Evolutionary conservation across 30 jellyfish, hydroid and myxozoan genomes (phyloP), one percentile per base, ranked within the genome.

Genomic region (Sanderia malayensis): DNA sequence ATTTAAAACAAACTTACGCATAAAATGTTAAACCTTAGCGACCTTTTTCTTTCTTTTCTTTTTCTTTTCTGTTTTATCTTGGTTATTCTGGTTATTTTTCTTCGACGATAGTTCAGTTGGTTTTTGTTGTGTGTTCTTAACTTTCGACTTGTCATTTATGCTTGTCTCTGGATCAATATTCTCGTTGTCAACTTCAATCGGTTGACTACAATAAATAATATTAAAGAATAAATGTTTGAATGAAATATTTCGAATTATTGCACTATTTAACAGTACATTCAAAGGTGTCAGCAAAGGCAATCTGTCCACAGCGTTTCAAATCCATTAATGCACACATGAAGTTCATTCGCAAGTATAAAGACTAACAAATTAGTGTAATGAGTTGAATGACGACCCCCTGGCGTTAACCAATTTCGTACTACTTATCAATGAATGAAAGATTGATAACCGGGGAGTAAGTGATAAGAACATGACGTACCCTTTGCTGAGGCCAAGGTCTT

Each of bases 401-500:
- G n/a, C n/a, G n/a, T n/a, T n/a, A n/a, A n/a, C n/a, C n/a, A n/a
- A n/a, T n/a, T n/a, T n/a, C n/a, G n/a, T n/a, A n/a, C n/a, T n/a
- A n/a, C n/a, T n/a, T n/a, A n/a, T n/a, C n/a, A n/a, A n/a, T n/a
- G n/a, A n/a, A n/a, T n/a, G n/a, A n/a, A n/a, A n/a, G n/a, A n/a
- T n/a, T n/a, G n/a, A n/a, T n/a, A n/a, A n/a, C n/a, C n/a, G n/a
- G n/a, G n/a, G n/a, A n/a, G n/a, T n/a, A n/a, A n/a, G n/a, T n/a
- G n/a, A n/a, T n/a, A n/a, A n/a, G n/a, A n/a, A n/a, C n/a, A n/a
- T n/a, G n/a, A n/a, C 45, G 2, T 52, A 71, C 83, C 83, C 52
- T 2, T 71, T 34, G 31, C 52, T 27, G 34, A 44, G 65, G 20
- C 71, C 89, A 4, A 78, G 20, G 10, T 78, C 82, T 49, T 23